Percentiles rank a stretch among this genome's conserved stretches.
These are phyloP conservation scores for Tetramorium bicarinatum DNA, from an alignment of 2,888 invertebrate species.

Conservation along the genomic window DNA sequence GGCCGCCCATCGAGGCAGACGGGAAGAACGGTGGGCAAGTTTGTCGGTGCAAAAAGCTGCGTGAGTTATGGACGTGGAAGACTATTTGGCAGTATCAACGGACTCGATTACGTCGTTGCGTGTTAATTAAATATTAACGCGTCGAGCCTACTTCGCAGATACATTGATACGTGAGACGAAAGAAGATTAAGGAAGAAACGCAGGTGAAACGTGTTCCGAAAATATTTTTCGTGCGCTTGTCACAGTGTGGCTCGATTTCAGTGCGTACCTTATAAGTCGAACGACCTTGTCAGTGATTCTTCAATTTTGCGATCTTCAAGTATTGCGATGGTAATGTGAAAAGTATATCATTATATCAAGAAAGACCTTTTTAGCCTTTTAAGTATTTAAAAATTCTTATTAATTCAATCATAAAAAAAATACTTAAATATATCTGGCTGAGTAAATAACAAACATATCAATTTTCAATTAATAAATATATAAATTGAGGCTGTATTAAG, in stretches of 20 bases:
- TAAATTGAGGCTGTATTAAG: not conserved
- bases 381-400: not conserved
- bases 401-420: not conserved
- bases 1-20: constrained; percentile 82
- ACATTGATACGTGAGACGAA: constrained; percentile 57
- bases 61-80: constrained; percentile 79
- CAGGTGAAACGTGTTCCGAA: constrained; percentile 62
- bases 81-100: constrained; percentile 79
- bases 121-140: constrained; percentile 82
- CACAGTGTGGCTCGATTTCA: constrained; percentile 2
- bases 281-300: constrained; percentile 15
- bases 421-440: not conserved
- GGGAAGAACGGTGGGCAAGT: constrained; percentile 70
- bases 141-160: constrained; percentile 49
- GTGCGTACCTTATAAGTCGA: not conserved
- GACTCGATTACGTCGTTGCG: constrained; percentile 77
- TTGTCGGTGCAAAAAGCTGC: constrained; percentile 75
- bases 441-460: not conserved
- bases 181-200: constrained; percentile 35
- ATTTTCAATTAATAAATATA: not conserved
- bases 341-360: not conserved
- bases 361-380: not conserved
- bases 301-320: not conserved
- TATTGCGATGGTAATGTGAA: constrained; percentile 4
- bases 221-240: constrained; percentile 61